These are phyloP conservation scores for Rhynchonycteris naso DNA, from an alignment of 2,797 vertebrate species.

Conservation along the genomic window DNA sequence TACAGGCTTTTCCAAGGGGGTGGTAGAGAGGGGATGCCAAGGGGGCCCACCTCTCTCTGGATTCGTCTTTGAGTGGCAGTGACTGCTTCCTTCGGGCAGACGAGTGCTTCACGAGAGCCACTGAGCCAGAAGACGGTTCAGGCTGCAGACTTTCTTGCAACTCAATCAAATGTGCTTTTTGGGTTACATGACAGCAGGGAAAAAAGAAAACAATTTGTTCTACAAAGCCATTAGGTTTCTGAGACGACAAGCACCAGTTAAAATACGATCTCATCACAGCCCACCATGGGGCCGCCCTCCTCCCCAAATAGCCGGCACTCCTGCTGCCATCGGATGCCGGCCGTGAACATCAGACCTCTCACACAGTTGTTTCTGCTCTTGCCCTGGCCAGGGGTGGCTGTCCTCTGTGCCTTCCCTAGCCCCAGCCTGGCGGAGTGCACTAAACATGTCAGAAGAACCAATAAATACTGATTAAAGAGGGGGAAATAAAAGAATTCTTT, in stretches of 20 bases:
- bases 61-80: background rate
- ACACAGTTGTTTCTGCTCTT: background rate
- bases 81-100: background rate
- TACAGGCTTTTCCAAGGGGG: too few relatives aligned
- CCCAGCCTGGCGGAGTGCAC: background rate
- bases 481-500: background rate
- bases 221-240: conserved; percentile 1
- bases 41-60: background rate
- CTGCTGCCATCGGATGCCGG: background rate
- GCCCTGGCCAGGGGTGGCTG: background rate
- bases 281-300: background rate
- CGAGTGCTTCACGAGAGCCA: background rate
- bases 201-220: conserved; percentile 10
- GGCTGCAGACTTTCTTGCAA: background rate
- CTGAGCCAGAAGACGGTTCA: background rate
- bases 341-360: background rate
- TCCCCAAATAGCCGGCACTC: background rate
- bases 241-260: background rate
- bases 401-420: background rate
- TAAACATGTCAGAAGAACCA: background rate
- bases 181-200: background rate
- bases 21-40: too few relatives aligned
- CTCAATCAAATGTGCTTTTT: background rate
- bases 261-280: background rate
- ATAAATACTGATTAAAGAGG: background rate